Evolutionary conservation across 2,888 invertebrate genomes (phyloP).

Genomic region (Tanytarsus gracilentus): DNA sequence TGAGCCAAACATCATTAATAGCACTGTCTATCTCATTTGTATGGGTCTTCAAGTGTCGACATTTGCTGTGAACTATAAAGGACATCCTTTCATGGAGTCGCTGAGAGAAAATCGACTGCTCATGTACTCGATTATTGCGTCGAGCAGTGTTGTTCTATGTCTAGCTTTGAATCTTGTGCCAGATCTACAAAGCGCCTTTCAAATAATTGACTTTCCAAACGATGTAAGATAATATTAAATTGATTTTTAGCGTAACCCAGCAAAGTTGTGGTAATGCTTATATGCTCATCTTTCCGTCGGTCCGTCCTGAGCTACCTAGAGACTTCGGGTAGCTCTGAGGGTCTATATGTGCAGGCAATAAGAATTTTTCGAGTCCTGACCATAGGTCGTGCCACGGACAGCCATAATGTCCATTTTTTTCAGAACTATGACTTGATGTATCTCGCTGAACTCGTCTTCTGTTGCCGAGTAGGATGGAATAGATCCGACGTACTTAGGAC

Average conservation of each 20-base stretch:
- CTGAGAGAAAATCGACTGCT: slow-evolving; percentile 84
- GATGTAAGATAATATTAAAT: slow-evolving; percentile 59
- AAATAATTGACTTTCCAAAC: slow-evolving; percentile 87
- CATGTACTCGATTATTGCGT: slow-evolving; percentile 79
- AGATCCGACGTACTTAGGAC: too few relatives aligned
- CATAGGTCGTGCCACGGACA: too few relatives aligned
- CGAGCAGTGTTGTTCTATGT: slow-evolving; percentile 71
- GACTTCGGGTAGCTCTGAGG: not conserved
- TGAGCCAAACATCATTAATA: slow-evolving; percentile 89
- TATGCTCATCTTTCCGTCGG: too few relatives aligned
- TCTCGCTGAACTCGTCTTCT: too few relatives aligned
- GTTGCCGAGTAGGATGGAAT: too few relatives aligned
- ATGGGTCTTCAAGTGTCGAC: slow-evolving; percentile 96
- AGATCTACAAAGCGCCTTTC: slow-evolving; percentile 80
- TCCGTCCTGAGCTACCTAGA: too few relatives aligned
- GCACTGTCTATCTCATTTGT: slow-evolving; percentile 96
- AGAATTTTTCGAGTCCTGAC: too few relatives aligned
- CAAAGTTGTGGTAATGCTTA: too few relatives aligned
- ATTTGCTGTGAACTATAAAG: slow-evolving; percentile 99
- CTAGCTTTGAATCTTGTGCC: slow-evolving; percentile 79
- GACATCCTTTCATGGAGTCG: slow-evolving; percentile 98
- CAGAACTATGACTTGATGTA: not conserved
- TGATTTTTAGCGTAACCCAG: not conserved
- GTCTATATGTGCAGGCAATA: too few relatives aligned
- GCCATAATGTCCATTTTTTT: too few relatives aligned